phyloP scores from a whole-genome alignment of 2,113 vertebrate species.

The Dryoscopus gambensis region DNA sequence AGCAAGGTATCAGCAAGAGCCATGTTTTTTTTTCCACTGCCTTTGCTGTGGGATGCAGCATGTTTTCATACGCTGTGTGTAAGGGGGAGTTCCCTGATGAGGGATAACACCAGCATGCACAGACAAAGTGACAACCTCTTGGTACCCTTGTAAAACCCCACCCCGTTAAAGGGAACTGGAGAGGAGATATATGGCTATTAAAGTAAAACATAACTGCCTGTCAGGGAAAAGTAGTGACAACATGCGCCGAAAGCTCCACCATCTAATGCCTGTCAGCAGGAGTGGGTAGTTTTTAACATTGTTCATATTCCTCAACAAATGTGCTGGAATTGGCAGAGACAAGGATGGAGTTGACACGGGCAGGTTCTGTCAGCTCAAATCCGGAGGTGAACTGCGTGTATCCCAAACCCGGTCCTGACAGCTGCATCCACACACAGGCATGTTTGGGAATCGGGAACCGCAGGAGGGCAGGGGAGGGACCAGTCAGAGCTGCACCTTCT shows the following conservation, averaged over 20 bases:
- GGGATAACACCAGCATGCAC: not conserved
- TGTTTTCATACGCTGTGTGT: not conserved
- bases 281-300: conserved; percentile 12
- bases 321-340: conserved; percentile 49
- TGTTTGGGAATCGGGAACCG: not conserved
- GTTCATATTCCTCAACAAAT: conserved; percentile 34
- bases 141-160: conserved; percentile 14
- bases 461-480: not conserved
- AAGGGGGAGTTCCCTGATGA: not conserved
- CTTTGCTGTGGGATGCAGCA: not conserved
- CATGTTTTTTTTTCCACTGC: fast-evolving
- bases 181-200: conserved; percentile 58
- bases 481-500: not conserved
- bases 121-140: not conserved
- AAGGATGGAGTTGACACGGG: conserved; percentile 58
- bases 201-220: conserved; percentile 69
- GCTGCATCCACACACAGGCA: conserved; percentile 42
- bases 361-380: conserved; percentile 71
- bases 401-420: conserved; percentile 57
- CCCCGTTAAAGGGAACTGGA: not conserved
- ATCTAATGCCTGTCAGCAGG: conserved; percentile 62
- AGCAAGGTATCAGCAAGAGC: not conserved
- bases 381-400: conserved; percentile 16
- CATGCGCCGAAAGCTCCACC: not conserved
- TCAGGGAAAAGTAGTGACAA: conserved; percentile 59